Evolutionary conservation across 2,888 invertebrate species (phyloP), one percentile per base, ranked within the genome.

Genomic region (Horisme vitalbata): DNA sequence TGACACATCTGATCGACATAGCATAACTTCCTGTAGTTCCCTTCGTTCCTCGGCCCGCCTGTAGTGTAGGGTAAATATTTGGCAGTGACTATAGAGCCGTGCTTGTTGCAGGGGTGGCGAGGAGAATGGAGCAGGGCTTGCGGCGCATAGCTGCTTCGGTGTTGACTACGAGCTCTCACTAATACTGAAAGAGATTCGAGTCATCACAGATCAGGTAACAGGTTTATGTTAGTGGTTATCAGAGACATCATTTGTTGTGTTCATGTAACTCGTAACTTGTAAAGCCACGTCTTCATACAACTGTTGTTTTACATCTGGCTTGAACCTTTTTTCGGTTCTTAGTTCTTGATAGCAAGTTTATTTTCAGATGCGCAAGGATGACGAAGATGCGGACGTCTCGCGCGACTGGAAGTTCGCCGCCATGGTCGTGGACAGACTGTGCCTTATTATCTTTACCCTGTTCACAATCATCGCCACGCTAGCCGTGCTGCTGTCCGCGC

Each of bases 381-480:
- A 99, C 90, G 96, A 97, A 87, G 95, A 96, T 77, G 94, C 95
- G 88, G 97, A 96, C 90, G 93, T 97, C 86, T 95, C 97, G 88
- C 96, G 96, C 92, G 98, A 98, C 94, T 99, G 99, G 99, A 98
- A 98, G 93, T 99, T 98, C 92, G 98, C 98, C 90, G 98, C 98
- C 90, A 98, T 98, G 97, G 98, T 99, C 92, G 97, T 99, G 92
- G 99, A 99, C 94, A 95, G 98, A 93, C 94, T 98, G 94, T 99
- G 99, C 95, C 96, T 99, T 94, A 97, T 98, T 93, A 95, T 98
- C 93, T 99, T 99, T 95, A 97, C 97, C 91, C 94, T 97, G 92
- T 97, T 97, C 94, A 97, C 97, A 92, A 96, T 97, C 93, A 94
- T 97, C 91, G 97, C 97, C 91, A 97, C 97, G 90, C 95, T 97